Conservation (phyloP, 92 coral and sea anemone genomes). For the Zoanthus sansibaricus region DNA sequence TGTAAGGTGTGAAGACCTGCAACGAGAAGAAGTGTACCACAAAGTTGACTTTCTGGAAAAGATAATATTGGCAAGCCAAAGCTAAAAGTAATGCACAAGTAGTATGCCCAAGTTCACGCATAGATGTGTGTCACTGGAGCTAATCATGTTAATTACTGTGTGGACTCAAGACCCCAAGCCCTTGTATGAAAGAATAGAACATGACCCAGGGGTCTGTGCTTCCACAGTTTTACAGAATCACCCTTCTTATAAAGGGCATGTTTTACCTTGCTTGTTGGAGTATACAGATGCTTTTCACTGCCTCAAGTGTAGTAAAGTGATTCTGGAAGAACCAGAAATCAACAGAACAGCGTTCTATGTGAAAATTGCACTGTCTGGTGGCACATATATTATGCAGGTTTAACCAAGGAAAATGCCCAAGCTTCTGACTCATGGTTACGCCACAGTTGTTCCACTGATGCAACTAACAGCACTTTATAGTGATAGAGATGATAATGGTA, state of each 20-base stretch:
- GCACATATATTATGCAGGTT: conserved; percentile 43
- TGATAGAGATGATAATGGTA: background rate
- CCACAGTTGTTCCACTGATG: conserved; percentile 21
- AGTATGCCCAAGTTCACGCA: conserved; percentile 34
- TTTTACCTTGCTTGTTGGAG: conserved; percentile 46
- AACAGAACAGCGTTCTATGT: conserved; percentile 29
- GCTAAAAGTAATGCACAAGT: conserved; percentile 12
- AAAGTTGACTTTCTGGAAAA: background rate
- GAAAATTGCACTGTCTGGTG: conserved; percentile 30
- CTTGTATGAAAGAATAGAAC: background rate
- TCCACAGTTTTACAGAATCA: background rate
- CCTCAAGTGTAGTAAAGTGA: conserved; percentile 45
- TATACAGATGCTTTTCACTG: conserved; percentile 26
- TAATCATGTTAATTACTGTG: conserved; percentile 45
- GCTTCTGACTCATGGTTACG: conserved; percentile 42
- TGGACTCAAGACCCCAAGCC: conserved; percentile 46
- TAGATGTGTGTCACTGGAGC: conserved; percentile 47
- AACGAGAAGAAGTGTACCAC: background rate
- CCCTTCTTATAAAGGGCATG: conserved; percentile 38
- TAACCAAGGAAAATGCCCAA: background rate
- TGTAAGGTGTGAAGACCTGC: background rate
- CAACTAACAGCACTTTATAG: background rate
- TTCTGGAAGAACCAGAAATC: conserved; percentile 54
- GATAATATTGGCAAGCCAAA: background rate
- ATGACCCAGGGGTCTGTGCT: background rate